Evolutionary conservation across 2,888 invertebrate genomes (phyloP).

Genomic region (Ennomos quercinarius): DNA sequence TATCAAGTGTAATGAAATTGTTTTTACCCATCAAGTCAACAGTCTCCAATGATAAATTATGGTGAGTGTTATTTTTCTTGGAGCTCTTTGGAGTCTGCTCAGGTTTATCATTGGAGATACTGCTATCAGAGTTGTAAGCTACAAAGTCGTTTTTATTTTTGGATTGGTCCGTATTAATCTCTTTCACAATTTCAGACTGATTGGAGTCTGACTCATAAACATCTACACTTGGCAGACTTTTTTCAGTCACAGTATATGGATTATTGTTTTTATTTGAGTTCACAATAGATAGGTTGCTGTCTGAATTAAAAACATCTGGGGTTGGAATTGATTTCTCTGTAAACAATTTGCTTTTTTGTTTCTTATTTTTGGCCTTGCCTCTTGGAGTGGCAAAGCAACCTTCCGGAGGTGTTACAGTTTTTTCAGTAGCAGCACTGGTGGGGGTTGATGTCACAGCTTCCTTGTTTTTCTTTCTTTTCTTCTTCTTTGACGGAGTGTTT

Average conservation of each 20-base stretch:
- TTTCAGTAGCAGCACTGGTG: slow-evolving; percentile 41
- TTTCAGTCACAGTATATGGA: slow-evolving; percentile 69
- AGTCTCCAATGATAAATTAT: slow-evolving; percentile 42
- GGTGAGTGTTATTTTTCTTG: slow-evolving; percentile 36
- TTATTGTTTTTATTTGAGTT: slow-evolving; percentile 57
- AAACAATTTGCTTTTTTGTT: slow-evolving; percentile 69
- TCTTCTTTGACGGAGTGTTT: slow-evolving; percentile 69
- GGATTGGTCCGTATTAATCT: slow-evolving; percentile 28
- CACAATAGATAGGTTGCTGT: slow-evolving; percentile 77
- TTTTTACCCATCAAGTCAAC: slow-evolving; percentile 67
- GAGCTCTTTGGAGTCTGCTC: slow-evolving; percentile 30
- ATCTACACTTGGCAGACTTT: slow-evolving; percentile 74
- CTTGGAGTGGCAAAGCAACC: slow-evolving; percentile 80
- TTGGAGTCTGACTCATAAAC: slow-evolving; percentile 85
- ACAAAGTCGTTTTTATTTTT: slow-evolving; percentile 28
- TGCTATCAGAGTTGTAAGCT: slow-evolving; percentile 52
- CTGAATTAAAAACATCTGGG: slow-evolving; percentile 85
- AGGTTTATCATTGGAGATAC: slow-evolving; percentile 38
- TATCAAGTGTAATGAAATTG: slow-evolving; percentile 42
- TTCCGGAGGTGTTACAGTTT: slow-evolving; percentile 47
- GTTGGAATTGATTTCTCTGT: slow-evolving; percentile 69
- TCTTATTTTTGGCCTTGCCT: slow-evolving; percentile 77
- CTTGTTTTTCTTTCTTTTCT: slow-evolving; percentile 74
- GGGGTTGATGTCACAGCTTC: slow-evolving; percentile 65
- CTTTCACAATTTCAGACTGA: slow-evolving; percentile 58